Evolutionary conservation across 2,888 invertebrate genomes (phyloP).

Genomic region (Amiota communis): DNA sequence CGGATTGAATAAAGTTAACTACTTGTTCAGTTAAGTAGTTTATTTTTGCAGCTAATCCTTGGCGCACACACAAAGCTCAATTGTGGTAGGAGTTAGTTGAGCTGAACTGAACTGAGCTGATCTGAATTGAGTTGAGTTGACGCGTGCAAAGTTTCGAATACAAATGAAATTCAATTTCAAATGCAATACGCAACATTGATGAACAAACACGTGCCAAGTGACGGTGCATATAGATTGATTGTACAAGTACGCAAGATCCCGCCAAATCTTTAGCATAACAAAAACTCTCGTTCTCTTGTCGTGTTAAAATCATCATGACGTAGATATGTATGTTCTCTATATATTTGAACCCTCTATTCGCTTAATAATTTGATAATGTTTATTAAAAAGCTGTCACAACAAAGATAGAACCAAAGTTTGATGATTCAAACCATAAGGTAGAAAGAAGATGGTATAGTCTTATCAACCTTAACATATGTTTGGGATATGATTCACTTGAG

Average conservation of each 20-base stretch:
- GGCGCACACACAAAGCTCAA: constrained; percentile 41
- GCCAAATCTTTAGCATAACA: constrained; percentile 62
- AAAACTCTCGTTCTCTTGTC: constrained; percentile 54
- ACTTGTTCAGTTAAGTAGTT: constrained; percentile 70
- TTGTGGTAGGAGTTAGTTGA: constrained; percentile 34
- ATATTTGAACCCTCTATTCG: neutral
- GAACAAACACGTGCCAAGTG: constrained; percentile 57
- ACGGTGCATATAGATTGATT: constrained; percentile 36
- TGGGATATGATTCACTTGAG: too few relatives aligned
- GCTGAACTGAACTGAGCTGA: constrained; percentile 19
- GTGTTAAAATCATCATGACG: constrained; percentile 43
- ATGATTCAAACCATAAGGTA: neutral
- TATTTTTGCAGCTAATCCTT: constrained; percentile 52
- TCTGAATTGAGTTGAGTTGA: constrained; percentile 16
- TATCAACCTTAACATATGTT: constrained; percentile 18
- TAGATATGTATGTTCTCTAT: neutral
- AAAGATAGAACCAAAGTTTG: constrained; percentile 51
- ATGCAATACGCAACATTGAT: constrained; percentile 46
- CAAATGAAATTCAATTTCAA: constrained; percentile 65
- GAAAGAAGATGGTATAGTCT: constrained; percentile 54
- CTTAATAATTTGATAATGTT: constrained; percentile 5
- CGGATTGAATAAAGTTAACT: constrained; percentile 51
- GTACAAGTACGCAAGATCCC: constrained; percentile 16
- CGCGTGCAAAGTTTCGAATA: constrained; percentile 39
- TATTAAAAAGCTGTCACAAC: constrained; percentile 54